Evolutionary conservation across 2,113 vertebrate species (phyloP).

Genomic region (Mormyrus iriodes): DNA sequence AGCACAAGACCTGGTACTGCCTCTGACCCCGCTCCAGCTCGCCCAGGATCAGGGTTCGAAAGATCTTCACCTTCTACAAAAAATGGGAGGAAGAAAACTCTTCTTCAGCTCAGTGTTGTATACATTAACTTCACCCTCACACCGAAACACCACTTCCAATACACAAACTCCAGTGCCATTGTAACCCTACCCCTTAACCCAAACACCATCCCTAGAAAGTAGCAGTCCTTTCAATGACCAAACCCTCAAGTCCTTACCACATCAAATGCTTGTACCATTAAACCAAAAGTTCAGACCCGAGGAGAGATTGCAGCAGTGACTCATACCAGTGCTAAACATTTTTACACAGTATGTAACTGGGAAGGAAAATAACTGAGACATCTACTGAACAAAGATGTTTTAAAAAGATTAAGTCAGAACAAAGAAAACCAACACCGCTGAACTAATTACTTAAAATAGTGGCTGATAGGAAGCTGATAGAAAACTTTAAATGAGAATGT

Average conservation of each 20-base stretch:
- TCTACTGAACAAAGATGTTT: background rate
- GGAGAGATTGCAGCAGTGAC: background rate
- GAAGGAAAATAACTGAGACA: background rate
- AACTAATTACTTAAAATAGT: background rate
- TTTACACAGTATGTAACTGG: background rate
- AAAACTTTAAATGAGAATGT: background rate
- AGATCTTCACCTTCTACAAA: slow-evolving; percentile 88
- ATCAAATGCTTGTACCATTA: background rate
- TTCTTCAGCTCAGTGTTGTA: background rate
- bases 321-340: background rate
- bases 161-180: background rate
- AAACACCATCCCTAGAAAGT: background rate
- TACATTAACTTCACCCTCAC: background rate
- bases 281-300: background rate
- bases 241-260: background rate
- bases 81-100: background rate
- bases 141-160: background rate
- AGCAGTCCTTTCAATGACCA: background rate
- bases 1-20: slow-evolving; percentile 94
- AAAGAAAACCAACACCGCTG: background rate
- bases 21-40: slow-evolving; percentile 93
- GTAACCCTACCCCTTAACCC: background rate
- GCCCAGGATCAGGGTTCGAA: slow-evolving; percentile 88
- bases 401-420: background rate
- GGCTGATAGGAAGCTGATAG: background rate